phyloP scores from a whole-genome alignment of 2,888 invertebrate species.

The Cheiracanthium punctorium region DNA sequence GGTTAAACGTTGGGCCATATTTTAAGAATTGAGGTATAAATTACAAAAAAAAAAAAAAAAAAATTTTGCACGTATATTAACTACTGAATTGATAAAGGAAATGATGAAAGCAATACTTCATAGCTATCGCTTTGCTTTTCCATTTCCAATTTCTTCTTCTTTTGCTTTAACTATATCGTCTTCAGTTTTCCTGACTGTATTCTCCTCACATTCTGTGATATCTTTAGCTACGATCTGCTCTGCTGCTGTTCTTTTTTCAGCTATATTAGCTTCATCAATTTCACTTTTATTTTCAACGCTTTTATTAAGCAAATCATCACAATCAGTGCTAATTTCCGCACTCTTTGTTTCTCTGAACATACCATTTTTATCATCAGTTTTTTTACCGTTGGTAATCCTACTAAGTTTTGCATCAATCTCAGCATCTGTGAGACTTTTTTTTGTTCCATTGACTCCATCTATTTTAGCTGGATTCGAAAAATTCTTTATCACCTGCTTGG shows the following conservation, averaged over 20 bases:
- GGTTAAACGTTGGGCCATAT: too few relatives aligned
- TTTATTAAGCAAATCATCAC: not conserved
- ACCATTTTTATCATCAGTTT: not conserved
- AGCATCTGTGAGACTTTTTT: not conserved
- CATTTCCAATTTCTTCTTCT: not conserved
- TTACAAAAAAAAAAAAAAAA: not conserved
- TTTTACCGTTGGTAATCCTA: slow-evolving; percentile 19
- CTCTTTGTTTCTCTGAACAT: not conserved
- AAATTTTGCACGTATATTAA: not conserved
- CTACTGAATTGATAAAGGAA: slow-evolving; percentile 39
- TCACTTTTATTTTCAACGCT: slow-evolving; percentile 3
- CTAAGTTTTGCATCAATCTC: slow-evolving; percentile 46
- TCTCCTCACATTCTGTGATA: slow-evolving; percentile 8
- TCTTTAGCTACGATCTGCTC: slow-evolving; percentile 49
- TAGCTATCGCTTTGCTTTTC: slow-evolving; percentile 11
- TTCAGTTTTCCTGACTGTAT: not conserved
- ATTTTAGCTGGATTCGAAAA: not conserved
- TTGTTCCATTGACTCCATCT: not conserved
- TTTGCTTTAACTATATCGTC: not conserved
- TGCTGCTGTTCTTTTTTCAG: slow-evolving; percentile 31
- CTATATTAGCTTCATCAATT: slow-evolving; percentile 33
- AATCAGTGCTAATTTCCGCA: not conserved
- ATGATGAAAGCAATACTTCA: slow-evolving; percentile 19
- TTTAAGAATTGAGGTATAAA: slow-evolving; percentile 10
- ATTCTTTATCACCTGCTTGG: not conserved